Conservation (phyloP, 1,140 invertebrate species). For the Papilio helenus region DNA sequence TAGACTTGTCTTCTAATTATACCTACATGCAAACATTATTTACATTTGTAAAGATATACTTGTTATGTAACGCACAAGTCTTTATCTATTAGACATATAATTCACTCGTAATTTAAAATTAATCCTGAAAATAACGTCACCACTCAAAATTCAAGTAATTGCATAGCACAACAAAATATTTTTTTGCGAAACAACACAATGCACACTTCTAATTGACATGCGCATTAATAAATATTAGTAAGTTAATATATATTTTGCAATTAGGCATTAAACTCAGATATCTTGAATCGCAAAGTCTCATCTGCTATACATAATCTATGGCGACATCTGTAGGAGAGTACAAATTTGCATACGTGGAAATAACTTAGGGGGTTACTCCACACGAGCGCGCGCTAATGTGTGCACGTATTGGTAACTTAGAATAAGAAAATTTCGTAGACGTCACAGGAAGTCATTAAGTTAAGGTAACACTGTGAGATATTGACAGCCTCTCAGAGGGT, state of each 20-base stretch:
- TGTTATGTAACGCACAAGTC: too few species aligned
- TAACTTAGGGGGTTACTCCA: constrained; percentile 77
- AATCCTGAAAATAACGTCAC: too few species aligned
- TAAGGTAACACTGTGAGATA: constrained; percentile 42
- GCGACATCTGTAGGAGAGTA: constrained; percentile 74
- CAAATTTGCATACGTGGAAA: constrained; percentile 82
- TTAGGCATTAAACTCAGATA: background rate
- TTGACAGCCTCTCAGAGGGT: constrained; percentile 36
- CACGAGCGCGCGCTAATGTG: constrained; percentile 69
- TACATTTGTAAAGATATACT: background rate
- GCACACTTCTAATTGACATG: too few species aligned
- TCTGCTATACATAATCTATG: constrained; percentile 57
- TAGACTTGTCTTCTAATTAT: constrained; percentile 38
- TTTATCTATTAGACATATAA: too few species aligned
- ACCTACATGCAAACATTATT: background rate
- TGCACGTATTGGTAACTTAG: constrained; percentile 63
- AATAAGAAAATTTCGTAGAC: constrained; percentile 62
- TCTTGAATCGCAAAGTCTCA: background rate
- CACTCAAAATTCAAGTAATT: too few species aligned
- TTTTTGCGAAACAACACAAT: too few species aligned
- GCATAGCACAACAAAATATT: too few species aligned
- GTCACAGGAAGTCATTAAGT: constrained; percentile 47
- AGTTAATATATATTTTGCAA: background rate
- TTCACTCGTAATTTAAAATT: too few species aligned
- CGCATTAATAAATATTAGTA: too few species aligned